Conservation (phyloP, 1,140 invertebrate genomes). For the Camponotus vicinus region DNA sequence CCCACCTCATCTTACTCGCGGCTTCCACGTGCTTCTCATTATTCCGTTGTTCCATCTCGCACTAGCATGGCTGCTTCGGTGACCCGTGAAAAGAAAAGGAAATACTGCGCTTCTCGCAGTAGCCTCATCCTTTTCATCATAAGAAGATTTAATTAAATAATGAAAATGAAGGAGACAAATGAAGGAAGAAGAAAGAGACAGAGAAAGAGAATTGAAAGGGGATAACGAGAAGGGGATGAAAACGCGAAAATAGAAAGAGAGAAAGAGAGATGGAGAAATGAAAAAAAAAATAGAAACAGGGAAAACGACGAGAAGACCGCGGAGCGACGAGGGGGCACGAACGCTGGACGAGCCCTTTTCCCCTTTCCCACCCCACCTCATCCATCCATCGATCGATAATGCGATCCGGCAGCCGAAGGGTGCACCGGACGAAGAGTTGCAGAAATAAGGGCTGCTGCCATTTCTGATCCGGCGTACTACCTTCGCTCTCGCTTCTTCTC, state of each 20-base stretch:
- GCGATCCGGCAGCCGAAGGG: slow-evolving; percentile 74
- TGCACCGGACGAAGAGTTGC: slow-evolving; percentile 74
- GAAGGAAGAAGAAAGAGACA: background rate
- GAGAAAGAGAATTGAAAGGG: background rate
- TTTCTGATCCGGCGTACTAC: slow-evolving; percentile 44
- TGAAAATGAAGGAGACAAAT: background rate
- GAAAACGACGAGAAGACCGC: background rate
- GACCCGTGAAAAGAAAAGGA: slow-evolving; percentile 36
- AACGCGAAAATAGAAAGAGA: background rate
- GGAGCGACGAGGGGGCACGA: slow-evolving; percentile 1
- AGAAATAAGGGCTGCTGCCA: slow-evolving; percentile 73
- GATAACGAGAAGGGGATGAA: background rate
- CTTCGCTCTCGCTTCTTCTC: background rate
- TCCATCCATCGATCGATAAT: slow-evolving; percentile 75
- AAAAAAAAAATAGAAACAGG: slow-evolving; percentile 2
- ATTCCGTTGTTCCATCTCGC: slow-evolving; percentile 25
- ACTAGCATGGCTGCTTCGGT: slow-evolving; percentile 23
- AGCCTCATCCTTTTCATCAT: slow-evolving; percentile 34
- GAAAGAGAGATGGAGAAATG: slow-evolving; percentile 6
- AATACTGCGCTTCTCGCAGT: background rate
- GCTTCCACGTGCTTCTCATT: slow-evolving; percentile 39
- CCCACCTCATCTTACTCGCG: background rate
- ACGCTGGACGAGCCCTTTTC: slow-evolving; percentile 66
- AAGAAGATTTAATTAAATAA: slow-evolving; percentile 68
- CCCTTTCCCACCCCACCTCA: slow-evolving; percentile 58